Evolutionary conservation across 2,888 invertebrate genomes (phyloP), one percentile per base, ranked within the genome.

Genomic region (Willowsia nigromaculata): DNA sequence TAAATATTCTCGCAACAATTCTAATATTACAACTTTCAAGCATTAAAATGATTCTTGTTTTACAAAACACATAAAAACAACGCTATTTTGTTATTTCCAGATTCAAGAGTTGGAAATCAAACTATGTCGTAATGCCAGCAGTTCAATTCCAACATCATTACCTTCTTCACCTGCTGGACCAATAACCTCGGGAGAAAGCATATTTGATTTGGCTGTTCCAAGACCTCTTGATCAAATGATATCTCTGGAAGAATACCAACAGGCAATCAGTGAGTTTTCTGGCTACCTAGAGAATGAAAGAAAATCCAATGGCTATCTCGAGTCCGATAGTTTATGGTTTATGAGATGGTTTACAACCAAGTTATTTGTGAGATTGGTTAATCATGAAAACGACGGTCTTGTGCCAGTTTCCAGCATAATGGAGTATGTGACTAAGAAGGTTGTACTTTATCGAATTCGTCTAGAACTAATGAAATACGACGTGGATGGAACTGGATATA

Each of bases 301-400:
- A 37, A 9, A 71, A 13, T 22, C 25, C 1, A 78, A 50, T 30
- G 76, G 76, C 0, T 78, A 78, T 53, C 27, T 78, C 1, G 7
- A 33, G 47, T 25, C 71, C 3, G 76, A 78, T 22, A 53, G 50
- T 33, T 53, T 78, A 53, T 78, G 76, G 76, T 7, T 78, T 33
- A n/a, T 78, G 50, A 30, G 11, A 4, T 84, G 71, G 53, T 71
- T 84, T 13, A 84, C 83, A 27, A 50, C 71, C 0, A 84, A 84
- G 25, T 25, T 84, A 40, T 84, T 71, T 53, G 50, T 40, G 25
- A 71, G 11, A 33, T 25, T 84, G 3, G 13, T 33, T 1, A 13
- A 18, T 33, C 50, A 37, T 33, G 71, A 71, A 15, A 53, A 33
- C 11, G 37, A 50, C 1, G 71, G 37, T 1, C 53, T 27, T 1